Evolutionary conservation across 2,797 vertebrate species (phyloP), one percentile per base, ranked within the genome.

Genomic region (Orientallactaga sibirica): DNA sequence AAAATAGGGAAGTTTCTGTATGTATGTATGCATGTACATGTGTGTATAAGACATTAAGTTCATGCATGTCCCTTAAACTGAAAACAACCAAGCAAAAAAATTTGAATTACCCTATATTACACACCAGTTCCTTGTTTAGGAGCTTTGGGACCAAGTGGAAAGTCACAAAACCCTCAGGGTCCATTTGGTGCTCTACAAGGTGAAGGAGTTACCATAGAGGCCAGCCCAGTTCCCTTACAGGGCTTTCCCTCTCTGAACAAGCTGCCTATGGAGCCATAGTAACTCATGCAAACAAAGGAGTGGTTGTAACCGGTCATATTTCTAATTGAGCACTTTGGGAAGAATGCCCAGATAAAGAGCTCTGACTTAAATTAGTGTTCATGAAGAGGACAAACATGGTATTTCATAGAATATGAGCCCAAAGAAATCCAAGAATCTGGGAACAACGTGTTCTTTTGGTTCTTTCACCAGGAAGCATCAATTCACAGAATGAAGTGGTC

Each of bases 361-460:
- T 85, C 64, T 25, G 55, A 16, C 9, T 81, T 77, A 48, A 3
- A 41, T 41, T 66, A 8, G 15, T 81, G 18, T 88, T 4, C 41
- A 71, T 90, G 15, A 84, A 77, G 64, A 96, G 96, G 79, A 93
- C 58, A 95, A 94, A 67, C 71, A 83, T 84, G 55, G 6, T 2
- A 64, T 81, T 94, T 95, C 93, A 62, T 20, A 85, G 90, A 94
- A 88, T 89, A 70, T 75, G 70, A 78, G 29, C 7, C 43, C 48
- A 48, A 75, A 25, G 29, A 82, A 48, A 61, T 29, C 25, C 14
- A 80, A 8, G 55, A 66, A 18, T n/a, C 41, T 5, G 84, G 68
- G 80, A 93, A 93, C 77, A 73, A 71, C 4, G 9, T 85, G 74
- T 73, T 7, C 75, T 77, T 64, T 93, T 93, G 9, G 71, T 85